Conservation (phyloP, 2,888 invertebrate species). For the Harpalus rubripes region DNA sequence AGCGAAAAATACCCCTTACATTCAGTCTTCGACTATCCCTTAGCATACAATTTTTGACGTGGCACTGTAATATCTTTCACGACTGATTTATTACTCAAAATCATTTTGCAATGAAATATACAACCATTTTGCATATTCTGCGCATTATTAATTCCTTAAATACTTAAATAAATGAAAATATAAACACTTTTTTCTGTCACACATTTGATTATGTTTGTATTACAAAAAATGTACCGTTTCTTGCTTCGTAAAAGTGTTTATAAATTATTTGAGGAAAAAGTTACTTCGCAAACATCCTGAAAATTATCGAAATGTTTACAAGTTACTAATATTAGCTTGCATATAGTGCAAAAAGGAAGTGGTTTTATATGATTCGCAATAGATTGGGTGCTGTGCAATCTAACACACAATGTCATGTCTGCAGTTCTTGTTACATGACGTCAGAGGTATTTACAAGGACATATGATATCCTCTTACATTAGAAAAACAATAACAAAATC, state of each 20-base stretch:
- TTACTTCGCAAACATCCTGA: not conserved
- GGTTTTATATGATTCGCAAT: not conserved
- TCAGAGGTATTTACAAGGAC: slow-evolving; percentile 32
- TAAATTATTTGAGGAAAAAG: not conserved
- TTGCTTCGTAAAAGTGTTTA: not conserved
- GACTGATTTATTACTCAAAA: too few relatives aligned
- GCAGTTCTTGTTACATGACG: slow-evolving; percentile 41
- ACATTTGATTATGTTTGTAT: too few relatives aligned
- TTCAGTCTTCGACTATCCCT: too few relatives aligned
- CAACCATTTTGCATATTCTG: too few relatives aligned
- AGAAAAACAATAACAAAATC: slow-evolving; percentile 40
- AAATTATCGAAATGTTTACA: not conserved
- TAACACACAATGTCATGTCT: slow-evolving; percentile 10
- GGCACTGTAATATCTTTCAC: too few relatives aligned
- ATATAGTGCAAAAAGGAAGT: slow-evolving; percentile 1
- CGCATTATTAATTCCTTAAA: too few relatives aligned
- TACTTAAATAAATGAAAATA: too few relatives aligned
- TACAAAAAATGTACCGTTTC: not conserved
- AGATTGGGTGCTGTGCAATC: slow-evolving; percentile 22
- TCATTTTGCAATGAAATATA: too few relatives aligned
- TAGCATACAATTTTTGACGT: too few relatives aligned
- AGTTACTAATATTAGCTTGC: not conserved
- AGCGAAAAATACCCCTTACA: too few relatives aligned
- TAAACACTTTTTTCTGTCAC: too few relatives aligned
- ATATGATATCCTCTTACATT: slow-evolving; percentile 18